Evolutionary conservation across 2,113 vertebrate genomes (phyloP).

Genomic region (Pao palembangensis): DNA sequence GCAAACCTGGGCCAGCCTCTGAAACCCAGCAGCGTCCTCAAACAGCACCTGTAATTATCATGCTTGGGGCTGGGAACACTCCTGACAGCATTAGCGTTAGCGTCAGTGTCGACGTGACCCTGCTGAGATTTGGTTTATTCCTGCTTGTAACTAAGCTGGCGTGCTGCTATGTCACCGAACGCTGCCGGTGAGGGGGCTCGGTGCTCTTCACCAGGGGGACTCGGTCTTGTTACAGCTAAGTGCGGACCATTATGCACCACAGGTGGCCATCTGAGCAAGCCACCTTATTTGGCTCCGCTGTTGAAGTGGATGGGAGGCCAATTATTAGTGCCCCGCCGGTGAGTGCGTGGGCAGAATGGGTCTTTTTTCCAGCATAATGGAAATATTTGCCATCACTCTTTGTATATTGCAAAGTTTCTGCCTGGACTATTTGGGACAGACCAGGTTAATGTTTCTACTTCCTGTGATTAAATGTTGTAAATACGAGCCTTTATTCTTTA

Average conservation of each 20-base stretch:
- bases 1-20: no score
- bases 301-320: constrained; percentile 46
- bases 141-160: neutral
- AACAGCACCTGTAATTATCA: no score
- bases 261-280: constrained; percentile 43
- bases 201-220: constrained; percentile 45
- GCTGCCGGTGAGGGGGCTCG: constrained; percentile 15
- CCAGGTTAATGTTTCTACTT: no score
- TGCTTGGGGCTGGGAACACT: neutral
- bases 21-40: no score
- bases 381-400: no score
- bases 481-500: no score
- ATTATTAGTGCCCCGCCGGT: constrained; percentile 37
- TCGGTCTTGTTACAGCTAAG: constrained; percentile 55
- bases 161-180: neutral
- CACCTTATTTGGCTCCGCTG: constrained; percentile 36
- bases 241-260: constrained; percentile 53
- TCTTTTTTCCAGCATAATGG: neutral
- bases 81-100: neutral
- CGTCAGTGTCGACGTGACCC: neutral
- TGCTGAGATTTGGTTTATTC: neutral
- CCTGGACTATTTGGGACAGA: no score
- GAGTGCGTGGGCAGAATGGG: neutral
- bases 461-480: no score
- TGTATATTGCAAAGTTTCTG: no score